Evolutionary conservation across 2,888 invertebrate genomes (phyloP), one percentile per base, ranked within the genome.

Genomic region (Ophion obscuratus): DNA sequence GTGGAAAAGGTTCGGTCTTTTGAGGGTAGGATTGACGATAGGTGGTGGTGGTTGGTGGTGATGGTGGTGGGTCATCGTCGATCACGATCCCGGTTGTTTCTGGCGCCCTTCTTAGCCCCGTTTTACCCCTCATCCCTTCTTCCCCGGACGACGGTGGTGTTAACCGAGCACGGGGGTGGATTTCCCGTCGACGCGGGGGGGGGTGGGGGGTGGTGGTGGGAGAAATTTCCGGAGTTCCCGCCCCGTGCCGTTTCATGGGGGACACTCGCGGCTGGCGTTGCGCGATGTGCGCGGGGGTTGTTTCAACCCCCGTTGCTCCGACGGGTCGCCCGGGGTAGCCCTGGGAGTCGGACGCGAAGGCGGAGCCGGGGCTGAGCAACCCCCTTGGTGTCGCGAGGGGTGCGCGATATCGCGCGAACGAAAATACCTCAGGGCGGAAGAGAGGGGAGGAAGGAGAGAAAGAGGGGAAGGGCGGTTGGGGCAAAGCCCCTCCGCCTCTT

Each of bases 191-290:
- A 53, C 17, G 24, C 11, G 40, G 5, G 40, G 1, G 53, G 53
- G n/a, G n/a, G n/a, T n/a, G n/a, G n/a, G n/a, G n/a, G n/a, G n/a
- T n/a, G n/a, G n/a, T n/a, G n/a, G 17, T 14, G 53, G 53, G 53
- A 17, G 71, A 71, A 31, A 14, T 10, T 36, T n/a, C 24, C 47
- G 47, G 44, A 7, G 68, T 14, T 20, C 47, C 24, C 31, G n/a
- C 61, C 24, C 20, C 27, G 81, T 81, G 53, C 53, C 53, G 53
- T 14, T 80, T 80, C 81, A 83, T 57, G 87, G 88, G 87, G 88
- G 85, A 87, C 87, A 84, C 86, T 81, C 86, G 80, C 84, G 86
- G 84, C 86, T 79, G 85, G 78, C 83, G 86, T 83, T 71, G 62
- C 83, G 68, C 83, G 87, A 88, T 87, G 68, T 62, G 57, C 85